A percentile compares a stretch with the other conserved stretches of the same genome.
phyloP scores from a whole-genome alignment of 2,113 vertebrate species.

The Acinonyx jubatus region DNA sequence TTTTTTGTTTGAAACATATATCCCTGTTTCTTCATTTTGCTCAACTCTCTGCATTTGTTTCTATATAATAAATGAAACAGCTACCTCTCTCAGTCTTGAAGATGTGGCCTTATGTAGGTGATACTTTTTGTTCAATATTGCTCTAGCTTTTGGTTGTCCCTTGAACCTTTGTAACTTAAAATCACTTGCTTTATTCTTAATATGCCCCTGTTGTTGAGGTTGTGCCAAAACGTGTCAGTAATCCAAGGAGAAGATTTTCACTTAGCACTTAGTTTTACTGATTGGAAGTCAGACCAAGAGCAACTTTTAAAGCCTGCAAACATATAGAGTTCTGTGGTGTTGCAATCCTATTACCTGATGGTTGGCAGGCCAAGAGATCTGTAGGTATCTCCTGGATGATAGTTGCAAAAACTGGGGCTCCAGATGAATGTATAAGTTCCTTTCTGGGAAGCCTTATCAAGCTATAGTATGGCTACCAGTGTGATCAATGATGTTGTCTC shows the following conservation, averaged over 20 bases:
- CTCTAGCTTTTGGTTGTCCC: not conserved
- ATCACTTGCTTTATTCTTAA: not conserved
- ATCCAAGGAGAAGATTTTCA: not conserved
- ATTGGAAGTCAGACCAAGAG: not conserved
- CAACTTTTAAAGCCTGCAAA: not conserved
- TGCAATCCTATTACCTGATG: not conserved
- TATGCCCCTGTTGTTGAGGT: not conserved
- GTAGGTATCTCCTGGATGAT: not conserved
- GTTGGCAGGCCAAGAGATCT: not conserved
- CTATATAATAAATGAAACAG: not conserved
- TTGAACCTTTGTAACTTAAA: not conserved
- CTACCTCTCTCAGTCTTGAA: not conserved
- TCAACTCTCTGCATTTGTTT: not conserved
- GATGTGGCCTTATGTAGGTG: not conserved
- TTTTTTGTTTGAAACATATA: not conserved
- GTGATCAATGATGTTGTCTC: not conserved
- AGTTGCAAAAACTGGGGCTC: not conserved
- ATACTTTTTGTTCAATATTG: not conserved
- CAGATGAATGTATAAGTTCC: not conserved
- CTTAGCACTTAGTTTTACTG: not conserved
- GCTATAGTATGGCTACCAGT: not conserved
- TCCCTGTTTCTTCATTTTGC: not conserved
- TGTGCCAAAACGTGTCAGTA: not conserved
- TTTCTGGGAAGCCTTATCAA: not conserved
- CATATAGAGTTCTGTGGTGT: not conserved